Conservation (phyloP, 2,888 invertebrate genomes). For the Antitype chi region DNA sequence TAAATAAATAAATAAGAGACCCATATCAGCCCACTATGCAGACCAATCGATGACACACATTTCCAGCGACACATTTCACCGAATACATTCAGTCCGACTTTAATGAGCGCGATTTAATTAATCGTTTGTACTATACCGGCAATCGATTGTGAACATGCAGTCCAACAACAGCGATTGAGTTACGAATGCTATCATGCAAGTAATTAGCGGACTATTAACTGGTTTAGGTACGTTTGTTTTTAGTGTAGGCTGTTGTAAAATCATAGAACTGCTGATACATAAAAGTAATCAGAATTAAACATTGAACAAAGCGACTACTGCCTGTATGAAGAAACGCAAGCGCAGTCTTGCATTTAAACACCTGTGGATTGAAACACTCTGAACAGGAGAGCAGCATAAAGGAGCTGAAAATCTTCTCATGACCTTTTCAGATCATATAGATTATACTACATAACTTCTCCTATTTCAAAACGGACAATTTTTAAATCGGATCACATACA, state of each 20-base stretch:
- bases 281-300: not conserved
- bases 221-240: slow-evolving; percentile 19
- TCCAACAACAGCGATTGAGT: slow-evolving; percentile 23
- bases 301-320: not conserved
- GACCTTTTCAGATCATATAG: not conserved
- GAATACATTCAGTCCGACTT: slow-evolving; percentile 24
- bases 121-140: slow-evolving; percentile 44
- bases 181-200: slow-evolving; percentile 48
- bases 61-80: slow-evolving; percentile 13
- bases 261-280: not conserved
- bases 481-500: not conserved
- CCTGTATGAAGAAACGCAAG: not conserved
- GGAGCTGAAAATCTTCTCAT: not conserved
- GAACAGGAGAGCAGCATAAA: not conserved
- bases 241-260: not conserved
- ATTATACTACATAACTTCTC: not conserved
- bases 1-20: too few species aligned
- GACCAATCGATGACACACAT: not conserved
- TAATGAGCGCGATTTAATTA: slow-evolving; percentile 62
- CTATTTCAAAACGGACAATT: not conserved
- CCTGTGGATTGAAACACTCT: not conserved
- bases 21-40: not conserved
- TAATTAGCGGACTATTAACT: slow-evolving; percentile 22
- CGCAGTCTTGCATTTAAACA: not conserved
- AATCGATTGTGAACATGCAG: slow-evolving; percentile 27